Percentiles rank a stretch among this genome's conserved stretches.
phyloP scores from a whole-genome alignment of 1,140 invertebrate genomes.

The Oncopodura yosiiana region DNA sequence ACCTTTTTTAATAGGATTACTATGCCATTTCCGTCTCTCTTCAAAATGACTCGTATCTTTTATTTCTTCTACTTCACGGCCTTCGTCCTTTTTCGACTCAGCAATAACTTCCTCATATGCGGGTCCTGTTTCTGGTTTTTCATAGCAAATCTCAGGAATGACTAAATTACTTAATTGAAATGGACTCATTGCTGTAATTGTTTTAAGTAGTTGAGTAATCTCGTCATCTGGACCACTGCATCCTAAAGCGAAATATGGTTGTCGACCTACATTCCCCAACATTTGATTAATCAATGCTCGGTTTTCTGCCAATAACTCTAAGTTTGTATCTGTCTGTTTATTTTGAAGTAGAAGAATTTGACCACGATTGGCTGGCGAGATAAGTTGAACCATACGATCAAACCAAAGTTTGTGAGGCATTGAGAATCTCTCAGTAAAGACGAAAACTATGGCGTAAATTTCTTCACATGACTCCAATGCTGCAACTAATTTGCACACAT shows the following conservation, averaged over 20 bases:
- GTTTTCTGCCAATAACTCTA: neutral
- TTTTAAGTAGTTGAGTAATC: neutral
- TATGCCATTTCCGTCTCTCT: no score
- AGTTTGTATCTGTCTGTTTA: neutral
- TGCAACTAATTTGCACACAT: constrained; percentile 4
- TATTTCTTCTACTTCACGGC: neutral
- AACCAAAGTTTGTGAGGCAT: constrained; percentile 4
- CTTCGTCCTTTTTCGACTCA: neutral
- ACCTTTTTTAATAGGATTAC: no score
- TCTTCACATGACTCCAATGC: neutral
- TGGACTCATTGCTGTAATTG: neutral
- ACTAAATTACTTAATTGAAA: neutral
- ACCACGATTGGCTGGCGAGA: neutral
- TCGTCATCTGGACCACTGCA: neutral
- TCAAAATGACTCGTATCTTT: neutral
- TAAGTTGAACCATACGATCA: neutral
- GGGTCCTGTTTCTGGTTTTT: neutral
- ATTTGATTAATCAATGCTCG: neutral
- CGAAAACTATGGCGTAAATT: constrained; percentile 6
- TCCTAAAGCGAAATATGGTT: neutral
- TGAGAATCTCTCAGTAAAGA: constrained; percentile 1
- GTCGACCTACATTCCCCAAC: neutral
- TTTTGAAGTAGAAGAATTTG: constrained; percentile 7
- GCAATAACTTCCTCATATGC: neutral
- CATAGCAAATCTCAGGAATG: constrained; percentile 3